Evolutionary conservation across 1,140 invertebrate genomes (phyloP), one percentile per base, ranked within the genome.

Genomic region (Saccostrea echinata): DNA sequence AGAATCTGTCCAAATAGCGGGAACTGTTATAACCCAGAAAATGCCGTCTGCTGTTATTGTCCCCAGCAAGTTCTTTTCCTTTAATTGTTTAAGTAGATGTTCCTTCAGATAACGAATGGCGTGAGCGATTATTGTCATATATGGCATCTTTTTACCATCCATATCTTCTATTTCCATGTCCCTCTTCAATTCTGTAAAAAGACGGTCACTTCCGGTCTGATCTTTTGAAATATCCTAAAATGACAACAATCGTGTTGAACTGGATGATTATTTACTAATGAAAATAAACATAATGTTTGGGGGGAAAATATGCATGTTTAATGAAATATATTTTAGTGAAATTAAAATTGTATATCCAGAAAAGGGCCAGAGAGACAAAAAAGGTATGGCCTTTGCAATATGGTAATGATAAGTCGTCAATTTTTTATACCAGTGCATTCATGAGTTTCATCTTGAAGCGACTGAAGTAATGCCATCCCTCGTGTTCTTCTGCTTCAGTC

Each of bases 381-480:
- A 43, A 43, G 43, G 43, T 9, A 43, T 43, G 43, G 4, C 43
- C 43, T 43, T 43, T 6, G 43, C 43, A 43, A 6, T 43, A 9
- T 43, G 1, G 43, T 43, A 43, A 3, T 43, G 43, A 8, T 43
- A 43, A 43, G 4, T 1, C 9, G 43, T 43, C 43, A 3, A 43
- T 6, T 21, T 8, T 3, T n/a, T n/a, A n/a, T 83, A 83, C 35
- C 89, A 95, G 92, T 88, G 95, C 95, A 82, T 95, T 94, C 89
- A 96, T 96, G 6, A 96, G 92, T 52, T 94, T 91, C 96, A 96
- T 96, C 92, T 96, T 96, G 92, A 96, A 96, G 91, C 96, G 96
- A 89, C 96, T 96, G 92, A 96, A 96, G 91, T 96, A 96, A 11
- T 96, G 91, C 96, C 96, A 96, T 27, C 92, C 93, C 83, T 94